Evolutionary conservation across 2,888 invertebrate genomes (phyloP), one percentile per base, ranked within the genome.

Genomic region (Eristalis pertinax): DNA sequence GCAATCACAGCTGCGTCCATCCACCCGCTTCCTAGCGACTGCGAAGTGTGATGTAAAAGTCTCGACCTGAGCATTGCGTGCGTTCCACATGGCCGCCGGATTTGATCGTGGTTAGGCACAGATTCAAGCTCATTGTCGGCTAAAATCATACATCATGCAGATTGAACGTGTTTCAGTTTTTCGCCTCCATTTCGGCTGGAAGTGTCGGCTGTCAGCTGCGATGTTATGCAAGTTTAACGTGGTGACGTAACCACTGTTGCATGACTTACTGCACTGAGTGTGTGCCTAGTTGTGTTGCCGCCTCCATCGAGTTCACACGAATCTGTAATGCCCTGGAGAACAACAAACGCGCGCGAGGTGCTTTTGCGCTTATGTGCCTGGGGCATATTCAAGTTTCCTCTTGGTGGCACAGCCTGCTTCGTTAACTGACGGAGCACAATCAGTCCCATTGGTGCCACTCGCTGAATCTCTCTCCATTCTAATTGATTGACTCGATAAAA

Each of bases 51-150:
- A 75, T 75, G 70, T 58, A 65, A 72, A 64, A 84, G 50, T 29
- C 74, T 64, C 8, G 4, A 70, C 29, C 74, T 80, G 43, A 67
- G 41, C 68, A 69, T 73, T 85, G 81, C 81, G 68, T 85, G 85
- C 60, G 85, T 81, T 85, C 60, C 65, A 73, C 81, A 73, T 73
- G 81, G 72, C 19, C 72, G 32, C 29, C 35, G 58, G 67, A 77
- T 77, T 60, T 63, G 60, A 1, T 50, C 70, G 38, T 62, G 82
- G 19, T 70, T 81, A 64, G 29, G 67, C 67, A 63, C 56, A 64
- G 50, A 24, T 15, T 62, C 24, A 75, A 19, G 41, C 41, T 41
- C 63, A 11, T 50, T 68, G 4, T 11, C 24, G 8, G 4, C 4
- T 32, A 68, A 68, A 77, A 63, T 35, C 56, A 74, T 58, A 56